Conservation (phyloP, 2,113 vertebrate genomes). For the Corythornis cristatus region DNA sequence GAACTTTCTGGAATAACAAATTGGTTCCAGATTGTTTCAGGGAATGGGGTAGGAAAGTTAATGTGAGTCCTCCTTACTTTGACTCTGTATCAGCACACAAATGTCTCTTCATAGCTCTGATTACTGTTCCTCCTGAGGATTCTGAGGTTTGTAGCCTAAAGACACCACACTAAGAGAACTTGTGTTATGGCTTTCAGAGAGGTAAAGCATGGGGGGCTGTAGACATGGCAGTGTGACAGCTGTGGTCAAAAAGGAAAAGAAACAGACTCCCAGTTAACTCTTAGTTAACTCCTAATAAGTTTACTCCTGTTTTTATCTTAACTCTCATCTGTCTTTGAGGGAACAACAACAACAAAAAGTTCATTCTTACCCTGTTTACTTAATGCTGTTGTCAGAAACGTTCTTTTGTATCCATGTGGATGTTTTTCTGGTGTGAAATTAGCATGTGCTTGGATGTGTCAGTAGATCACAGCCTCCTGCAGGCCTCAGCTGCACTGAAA, state of each 20-base stretch:
- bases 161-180: neutral
- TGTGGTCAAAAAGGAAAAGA: neutral
- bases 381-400: neutral
- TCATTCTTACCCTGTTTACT: neutral
- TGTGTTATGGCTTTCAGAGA: neutral
- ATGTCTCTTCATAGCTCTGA: neutral
- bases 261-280: neutral
- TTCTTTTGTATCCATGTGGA: neutral
- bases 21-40: neutral
- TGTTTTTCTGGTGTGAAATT: neutral
- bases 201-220: neutral
- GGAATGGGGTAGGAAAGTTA: neutral
- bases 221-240: rapidly evolving
- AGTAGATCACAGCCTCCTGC: neutral
- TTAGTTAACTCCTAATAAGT: too few relatives aligned
- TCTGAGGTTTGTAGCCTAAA: neutral
- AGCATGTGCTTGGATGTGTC: neutral
- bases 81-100: neutral
- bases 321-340: neutral
- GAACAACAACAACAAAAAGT: too few relatives aligned
- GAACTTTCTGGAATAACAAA: neutral
- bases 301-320: neutral
- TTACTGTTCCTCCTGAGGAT: neutral
- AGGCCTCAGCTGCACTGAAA: neutral
- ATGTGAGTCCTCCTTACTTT: neutral